Conservation (phyloP, 2,888 invertebrate species). For the Candidula unifasciata region DNA sequence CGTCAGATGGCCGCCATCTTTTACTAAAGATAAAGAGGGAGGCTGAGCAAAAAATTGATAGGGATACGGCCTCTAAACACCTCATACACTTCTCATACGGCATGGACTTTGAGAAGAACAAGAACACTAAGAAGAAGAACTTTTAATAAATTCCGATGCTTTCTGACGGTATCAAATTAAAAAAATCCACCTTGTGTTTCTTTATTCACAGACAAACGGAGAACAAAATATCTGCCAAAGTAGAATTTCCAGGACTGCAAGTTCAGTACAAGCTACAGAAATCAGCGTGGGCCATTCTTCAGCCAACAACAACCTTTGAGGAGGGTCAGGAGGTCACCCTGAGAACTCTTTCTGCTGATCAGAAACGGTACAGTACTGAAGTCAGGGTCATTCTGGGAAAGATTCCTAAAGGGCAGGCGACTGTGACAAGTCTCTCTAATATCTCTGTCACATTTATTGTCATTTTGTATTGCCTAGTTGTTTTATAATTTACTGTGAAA, state of each 20-base stretch:
- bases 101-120: too few relatives aligned
- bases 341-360: slow-evolving; percentile 46
- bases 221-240: slow-evolving; percentile 49
- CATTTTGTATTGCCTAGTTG: background rate
- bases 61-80: too few relatives aligned
- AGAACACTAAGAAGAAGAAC: too few relatives aligned
- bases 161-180: too few relatives aligned
- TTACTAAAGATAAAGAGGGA: too few relatives aligned
- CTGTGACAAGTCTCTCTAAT: too few relatives aligned
- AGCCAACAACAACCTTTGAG: background rate
- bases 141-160: too few relatives aligned
- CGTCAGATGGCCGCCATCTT: too few relatives aligned
- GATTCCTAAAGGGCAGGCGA: background rate
- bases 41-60: too few relatives aligned
- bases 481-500: background rate
- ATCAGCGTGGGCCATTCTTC: background rate
- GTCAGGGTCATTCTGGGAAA: slow-evolving; percentile 29
- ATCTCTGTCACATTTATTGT: background rate
- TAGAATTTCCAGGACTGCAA: slow-evolving; percentile 53
- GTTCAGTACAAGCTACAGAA: slow-evolving; percentile 34
- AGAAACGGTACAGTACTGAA: slow-evolving; percentile 45
- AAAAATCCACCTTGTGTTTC: too few relatives aligned
- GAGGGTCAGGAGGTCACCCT: slow-evolving; percentile 22
- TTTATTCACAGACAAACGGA: slow-evolving; percentile 29
- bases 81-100: too few relatives aligned